Conservation (phyloP, 1,140 invertebrate genomes). For the Lutraria rhynchaena region DNA sequence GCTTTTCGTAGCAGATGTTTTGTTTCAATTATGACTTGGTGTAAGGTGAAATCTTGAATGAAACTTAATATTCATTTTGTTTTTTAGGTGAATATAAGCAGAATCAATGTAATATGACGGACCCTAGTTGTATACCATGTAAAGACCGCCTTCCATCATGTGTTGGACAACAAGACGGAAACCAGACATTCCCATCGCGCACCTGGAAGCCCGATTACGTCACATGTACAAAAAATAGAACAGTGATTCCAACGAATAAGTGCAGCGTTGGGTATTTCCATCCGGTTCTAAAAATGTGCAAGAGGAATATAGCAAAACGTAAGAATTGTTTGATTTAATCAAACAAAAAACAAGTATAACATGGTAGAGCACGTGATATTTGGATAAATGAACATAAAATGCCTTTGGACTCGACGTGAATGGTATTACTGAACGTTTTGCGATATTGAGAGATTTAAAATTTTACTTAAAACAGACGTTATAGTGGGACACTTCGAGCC, state of each 20-base stretch:
- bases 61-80: too few species aligned
- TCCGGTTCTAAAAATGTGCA: conserved; percentile 25
- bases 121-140: conserved; percentile 56
- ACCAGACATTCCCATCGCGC: conserved; percentile 47
- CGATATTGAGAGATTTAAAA: not conserved
- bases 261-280: conserved; percentile 30
- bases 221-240: conserved; percentile 63
- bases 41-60: too few species aligned
- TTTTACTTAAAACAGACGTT: too few species aligned
- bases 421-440: too few species aligned
- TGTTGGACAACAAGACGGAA: conserved; percentile 53
- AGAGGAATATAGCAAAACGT: not conserved
- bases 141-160: conserved; percentile 56
- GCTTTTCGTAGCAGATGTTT: too few species aligned
- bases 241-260: conserved; percentile 10
- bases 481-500: too few species aligned
- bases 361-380: too few species aligned
- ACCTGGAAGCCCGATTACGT: conserved; percentile 62
- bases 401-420: too few species aligned
- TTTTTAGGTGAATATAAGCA: conserved; percentile 63
- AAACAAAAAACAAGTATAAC: too few species aligned
- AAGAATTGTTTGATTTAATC: not conserved
- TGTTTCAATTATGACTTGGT: too few species aligned
- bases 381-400: too few species aligned
- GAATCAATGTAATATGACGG: conserved; percentile 45